Percentiles rank a stretch among this genome's conserved stretches.
Evolutionary conservation across 2,888 invertebrate species (phyloP).

Genomic region (Orgyia antiqua): DNA sequence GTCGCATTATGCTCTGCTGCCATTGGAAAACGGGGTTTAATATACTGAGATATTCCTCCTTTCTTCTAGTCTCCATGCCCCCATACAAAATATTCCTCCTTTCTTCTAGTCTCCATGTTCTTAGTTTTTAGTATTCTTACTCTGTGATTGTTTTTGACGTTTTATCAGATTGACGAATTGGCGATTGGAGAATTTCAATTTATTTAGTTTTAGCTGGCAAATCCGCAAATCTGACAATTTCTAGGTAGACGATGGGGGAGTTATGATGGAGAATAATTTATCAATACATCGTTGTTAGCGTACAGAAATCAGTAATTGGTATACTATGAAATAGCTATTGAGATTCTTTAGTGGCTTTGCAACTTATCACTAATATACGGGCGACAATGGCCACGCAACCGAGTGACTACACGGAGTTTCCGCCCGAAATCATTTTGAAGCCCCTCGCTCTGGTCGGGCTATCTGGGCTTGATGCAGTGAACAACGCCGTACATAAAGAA

Average conservation of each 20-base stretch:
- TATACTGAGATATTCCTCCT: too few species aligned
- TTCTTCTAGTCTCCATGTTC: too few species aligned
- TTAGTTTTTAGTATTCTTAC: too few species aligned
- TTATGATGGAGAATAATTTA: conserved; percentile 40
- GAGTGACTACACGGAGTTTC: conserved; percentile 83
- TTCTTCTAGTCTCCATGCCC: too few species aligned
- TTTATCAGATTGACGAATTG: too few species aligned
- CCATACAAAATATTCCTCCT: too few species aligned
- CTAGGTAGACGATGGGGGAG: conserved; percentile 43
- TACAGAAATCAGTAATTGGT: conserved; percentile 17
- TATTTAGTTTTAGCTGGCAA: too few species aligned
- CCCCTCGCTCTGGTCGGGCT: conserved; percentile 93
- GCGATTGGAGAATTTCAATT: too few species aligned
- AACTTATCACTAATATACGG: conserved; percentile 10
- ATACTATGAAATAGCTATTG: conserved; percentile 31
- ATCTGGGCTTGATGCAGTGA: conserved; percentile 90
- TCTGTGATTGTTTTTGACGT: too few species aligned
- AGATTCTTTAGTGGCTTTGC: conserved; percentile 3
- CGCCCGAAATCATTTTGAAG: conserved; percentile 88
- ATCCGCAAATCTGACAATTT: too few species aligned
- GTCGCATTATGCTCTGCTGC: too few species aligned
- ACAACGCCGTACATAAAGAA: conserved; percentile 91
- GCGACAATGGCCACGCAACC: conserved; percentile 73
- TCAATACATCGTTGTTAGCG: conserved; percentile 14
- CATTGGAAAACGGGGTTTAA: too few species aligned